Evolutionary conservation across 2,888 invertebrate genomes (phyloP).

Genomic region (Lithophane leautieri): DNA sequence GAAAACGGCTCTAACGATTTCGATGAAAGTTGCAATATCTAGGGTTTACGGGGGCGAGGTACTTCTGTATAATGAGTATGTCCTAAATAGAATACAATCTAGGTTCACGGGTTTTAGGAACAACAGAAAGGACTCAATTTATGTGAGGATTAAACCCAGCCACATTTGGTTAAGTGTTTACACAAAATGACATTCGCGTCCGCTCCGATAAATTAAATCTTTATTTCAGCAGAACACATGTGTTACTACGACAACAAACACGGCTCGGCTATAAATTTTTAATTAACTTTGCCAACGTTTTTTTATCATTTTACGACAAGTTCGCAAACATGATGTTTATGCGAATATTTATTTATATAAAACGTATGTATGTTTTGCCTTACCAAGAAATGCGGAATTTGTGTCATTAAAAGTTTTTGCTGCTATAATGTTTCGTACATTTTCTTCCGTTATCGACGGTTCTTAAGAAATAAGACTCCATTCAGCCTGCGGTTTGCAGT

Average conservation of each 20-base stretch:
- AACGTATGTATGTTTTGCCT: conserved; percentile 23
- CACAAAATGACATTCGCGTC: conserved; percentile 41
- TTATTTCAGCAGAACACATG: conserved; percentile 51
- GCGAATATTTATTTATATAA: conserved; percentile 55
- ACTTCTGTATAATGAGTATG: neutral
- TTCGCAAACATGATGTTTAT: conserved; percentile 39
- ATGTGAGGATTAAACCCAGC: conserved; percentile 25
- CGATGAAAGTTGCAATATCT: too few species aligned
- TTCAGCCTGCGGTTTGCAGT: conserved; percentile 12
- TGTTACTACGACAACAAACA: conserved; percentile 57
- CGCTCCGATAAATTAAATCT: conserved; percentile 50
- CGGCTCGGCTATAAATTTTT: conserved; percentile 53
- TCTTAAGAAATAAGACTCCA: conserved; percentile 3
- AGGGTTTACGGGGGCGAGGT: too few species aligned
- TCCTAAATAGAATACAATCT: conserved; percentile 12
- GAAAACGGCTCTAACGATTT: too few species aligned
- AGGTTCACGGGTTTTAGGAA: neutral
- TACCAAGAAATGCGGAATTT: conserved; percentile 25
- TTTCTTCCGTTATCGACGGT: conserved; percentile 20
- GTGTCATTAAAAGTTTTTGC: conserved; percentile 10
- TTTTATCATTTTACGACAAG: conserved; percentile 54
- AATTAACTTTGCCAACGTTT: conserved; percentile 56
- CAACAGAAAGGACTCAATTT: conserved; percentile 10
- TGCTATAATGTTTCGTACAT: neutral
- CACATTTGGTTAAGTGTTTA: conserved; percentile 35